A percentile compares a stretch with the other conserved stretches of the same genome.
These are phyloP conservation scores for Cebus imitator DNA, from an alignment of 2,113 vertebrate species.

Conservation along the genomic window DNA sequence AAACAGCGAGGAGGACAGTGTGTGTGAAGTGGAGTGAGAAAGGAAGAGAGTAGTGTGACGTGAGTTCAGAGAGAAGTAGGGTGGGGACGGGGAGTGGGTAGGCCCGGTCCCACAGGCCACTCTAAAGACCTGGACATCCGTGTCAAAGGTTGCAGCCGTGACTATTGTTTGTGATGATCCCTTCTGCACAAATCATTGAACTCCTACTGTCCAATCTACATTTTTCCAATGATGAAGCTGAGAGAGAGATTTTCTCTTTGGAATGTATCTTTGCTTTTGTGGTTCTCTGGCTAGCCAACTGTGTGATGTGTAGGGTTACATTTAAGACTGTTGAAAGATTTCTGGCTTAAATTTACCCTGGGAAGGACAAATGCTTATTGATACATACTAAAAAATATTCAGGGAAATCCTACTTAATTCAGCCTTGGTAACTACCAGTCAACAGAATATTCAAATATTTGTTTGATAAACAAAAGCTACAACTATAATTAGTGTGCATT, in stretches of 20 bases:
- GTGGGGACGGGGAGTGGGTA: background rate
- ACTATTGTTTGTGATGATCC: background rate
- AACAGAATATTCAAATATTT: constrained; percentile 18
- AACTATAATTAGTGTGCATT: background rate
- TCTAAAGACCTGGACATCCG: background rate
- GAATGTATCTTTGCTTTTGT: background rate
- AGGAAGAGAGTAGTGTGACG: background rate
- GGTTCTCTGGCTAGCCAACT: background rate
- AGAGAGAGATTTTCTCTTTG: background rate
- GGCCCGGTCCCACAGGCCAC: background rate
- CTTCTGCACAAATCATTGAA: background rate
- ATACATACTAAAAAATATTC: background rate
- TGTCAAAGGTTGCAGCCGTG: background rate
- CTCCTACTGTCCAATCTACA: background rate
- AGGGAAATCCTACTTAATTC: background rate
- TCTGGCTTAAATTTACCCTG: background rate
- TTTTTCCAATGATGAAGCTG: background rate
- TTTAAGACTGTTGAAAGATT: background rate
- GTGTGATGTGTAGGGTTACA: background rate
- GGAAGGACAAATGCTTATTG: background rate
- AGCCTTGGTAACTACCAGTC: background rate
- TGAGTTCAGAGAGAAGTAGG: background rate
- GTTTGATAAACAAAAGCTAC: background rate
- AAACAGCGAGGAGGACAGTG: background rate
- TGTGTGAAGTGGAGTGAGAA: background rate